phyloP scores from a whole-genome alignment of 2,797 vertebrate genomes.

The Mycteria americana region DNA sequence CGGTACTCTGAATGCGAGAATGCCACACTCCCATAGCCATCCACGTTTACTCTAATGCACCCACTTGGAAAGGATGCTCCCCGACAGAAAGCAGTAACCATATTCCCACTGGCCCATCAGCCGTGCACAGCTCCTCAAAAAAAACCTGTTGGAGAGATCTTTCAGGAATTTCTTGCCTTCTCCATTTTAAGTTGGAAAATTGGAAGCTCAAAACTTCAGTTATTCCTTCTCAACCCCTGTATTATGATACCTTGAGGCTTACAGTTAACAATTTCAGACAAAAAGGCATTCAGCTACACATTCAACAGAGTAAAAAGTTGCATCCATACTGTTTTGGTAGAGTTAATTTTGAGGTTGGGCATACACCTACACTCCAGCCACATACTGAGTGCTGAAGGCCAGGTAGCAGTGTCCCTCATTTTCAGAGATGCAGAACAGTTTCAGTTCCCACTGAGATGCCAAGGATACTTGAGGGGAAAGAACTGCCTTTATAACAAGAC shows the following conservation, averaged over 20 bases:
- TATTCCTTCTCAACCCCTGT: not conserved
- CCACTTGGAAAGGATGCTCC: not conserved
- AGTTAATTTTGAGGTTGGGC: not conserved
- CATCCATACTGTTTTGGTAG: not conserved
- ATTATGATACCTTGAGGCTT: not conserved
- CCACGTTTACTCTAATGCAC: accelerated
- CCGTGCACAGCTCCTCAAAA: not conserved
- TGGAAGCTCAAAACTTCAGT: not conserved
- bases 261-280: not conserved
- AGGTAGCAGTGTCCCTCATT: not conserved
- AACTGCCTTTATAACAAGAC: not conserved
- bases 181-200: not conserved
- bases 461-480: not conserved
- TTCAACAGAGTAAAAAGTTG: not conserved
- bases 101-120: not conserved
- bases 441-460: not conserved
- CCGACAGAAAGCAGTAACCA: not conserved
- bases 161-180: not conserved
- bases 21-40: not conserved
- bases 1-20: not conserved
- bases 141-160: not conserved
- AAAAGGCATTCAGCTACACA: not conserved
- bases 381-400: not conserved
- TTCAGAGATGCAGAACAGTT: not conserved
- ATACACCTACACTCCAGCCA: not conserved